Evolutionary conservation across 2,888 invertebrate genomes (phyloP).

Genomic region (Habrosyne pyritoides): DNA sequence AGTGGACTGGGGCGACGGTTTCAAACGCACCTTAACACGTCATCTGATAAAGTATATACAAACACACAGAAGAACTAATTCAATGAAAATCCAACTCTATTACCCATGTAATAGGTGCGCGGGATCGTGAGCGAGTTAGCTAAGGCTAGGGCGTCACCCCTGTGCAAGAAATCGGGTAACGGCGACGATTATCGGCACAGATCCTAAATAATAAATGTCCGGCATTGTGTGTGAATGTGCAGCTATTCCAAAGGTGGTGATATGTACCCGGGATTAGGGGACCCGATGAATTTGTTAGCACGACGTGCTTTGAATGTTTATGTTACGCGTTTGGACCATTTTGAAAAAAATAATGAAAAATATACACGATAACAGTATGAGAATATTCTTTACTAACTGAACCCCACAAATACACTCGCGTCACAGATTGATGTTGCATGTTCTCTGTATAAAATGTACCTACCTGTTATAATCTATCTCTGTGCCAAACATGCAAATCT

Average conservation of each 20-base stretch:
- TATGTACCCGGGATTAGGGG: constrained; percentile 14
- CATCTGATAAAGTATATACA: constrained; percentile 29
- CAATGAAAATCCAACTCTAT: neutral
- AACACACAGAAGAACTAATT: neutral
- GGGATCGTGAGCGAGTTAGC: constrained; percentile 5
- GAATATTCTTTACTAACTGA: too few relatives aligned
- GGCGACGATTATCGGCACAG: constrained; percentile 61
- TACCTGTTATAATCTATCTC: too few relatives aligned
- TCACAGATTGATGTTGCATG: too few relatives aligned
- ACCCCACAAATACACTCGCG: too few relatives aligned
- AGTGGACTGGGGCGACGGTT: constrained; percentile 33
- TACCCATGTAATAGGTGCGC: neutral
- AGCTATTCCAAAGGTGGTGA: constrained; percentile 31
- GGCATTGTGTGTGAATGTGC: constrained; percentile 41
- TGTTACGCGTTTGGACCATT: neutral
- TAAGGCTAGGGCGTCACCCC: constrained; percentile 40
- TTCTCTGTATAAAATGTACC: too few relatives aligned
- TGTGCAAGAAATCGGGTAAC: constrained; percentile 58
- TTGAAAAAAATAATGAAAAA: constrained; percentile 1
- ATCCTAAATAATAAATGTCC: constrained; percentile 69
- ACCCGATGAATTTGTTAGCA: constrained; percentile 34
- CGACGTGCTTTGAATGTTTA: neutral
- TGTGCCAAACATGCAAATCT: too few relatives aligned
- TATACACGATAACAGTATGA: too few relatives aligned
- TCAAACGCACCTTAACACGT: constrained; percentile 30